Evolutionary conservation across 2,888 invertebrate genomes (phyloP).

Genomic region (Agriopis marginaria): DNA sequence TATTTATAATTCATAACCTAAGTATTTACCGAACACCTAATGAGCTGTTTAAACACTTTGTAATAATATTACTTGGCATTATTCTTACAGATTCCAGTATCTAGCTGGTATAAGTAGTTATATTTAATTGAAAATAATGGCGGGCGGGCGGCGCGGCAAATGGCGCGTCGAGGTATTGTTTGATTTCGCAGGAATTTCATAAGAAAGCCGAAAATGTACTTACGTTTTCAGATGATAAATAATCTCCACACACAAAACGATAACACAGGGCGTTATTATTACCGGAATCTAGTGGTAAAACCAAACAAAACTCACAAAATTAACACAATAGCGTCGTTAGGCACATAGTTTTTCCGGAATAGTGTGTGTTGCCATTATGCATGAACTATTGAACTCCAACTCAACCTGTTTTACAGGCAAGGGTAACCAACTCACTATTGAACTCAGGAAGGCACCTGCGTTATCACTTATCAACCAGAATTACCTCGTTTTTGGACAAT

Average conservation of each 20-base stretch:
- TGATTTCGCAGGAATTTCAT: slow-evolving; percentile 33
- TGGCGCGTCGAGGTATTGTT: slow-evolving; percentile 63
- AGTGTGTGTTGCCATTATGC: background rate
- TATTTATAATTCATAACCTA: slow-evolving; percentile 7
- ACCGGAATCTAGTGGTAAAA: slow-evolving; percentile 53
- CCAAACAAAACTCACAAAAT: slow-evolving; percentile 59
- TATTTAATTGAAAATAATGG: slow-evolving; percentile 63
- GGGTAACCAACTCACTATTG: too few species aligned
- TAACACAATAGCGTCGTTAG: slow-evolving; percentile 65
- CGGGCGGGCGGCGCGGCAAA: slow-evolving; percentile 71
- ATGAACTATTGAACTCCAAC: too few species aligned
- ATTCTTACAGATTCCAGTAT: background rate
- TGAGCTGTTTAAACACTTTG: background rate
- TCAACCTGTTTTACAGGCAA: too few species aligned
- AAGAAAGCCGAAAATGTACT: slow-evolving; percentile 56
- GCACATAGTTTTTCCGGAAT: slow-evolving; percentile 61
- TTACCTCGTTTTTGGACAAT: too few species aligned
- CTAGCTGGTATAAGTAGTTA: background rate
- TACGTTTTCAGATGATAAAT: slow-evolving; percentile 52
- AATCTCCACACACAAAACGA: slow-evolving; percentile 57
- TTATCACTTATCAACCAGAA: too few species aligned
- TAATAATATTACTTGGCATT: background rate
- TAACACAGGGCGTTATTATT: slow-evolving; percentile 58
- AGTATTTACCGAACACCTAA: background rate
- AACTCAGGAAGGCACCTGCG: background rate